Base-by-base conservation (phyloP, 2,888 invertebrate species). In the Ormyrus pomaceus region DNA sequence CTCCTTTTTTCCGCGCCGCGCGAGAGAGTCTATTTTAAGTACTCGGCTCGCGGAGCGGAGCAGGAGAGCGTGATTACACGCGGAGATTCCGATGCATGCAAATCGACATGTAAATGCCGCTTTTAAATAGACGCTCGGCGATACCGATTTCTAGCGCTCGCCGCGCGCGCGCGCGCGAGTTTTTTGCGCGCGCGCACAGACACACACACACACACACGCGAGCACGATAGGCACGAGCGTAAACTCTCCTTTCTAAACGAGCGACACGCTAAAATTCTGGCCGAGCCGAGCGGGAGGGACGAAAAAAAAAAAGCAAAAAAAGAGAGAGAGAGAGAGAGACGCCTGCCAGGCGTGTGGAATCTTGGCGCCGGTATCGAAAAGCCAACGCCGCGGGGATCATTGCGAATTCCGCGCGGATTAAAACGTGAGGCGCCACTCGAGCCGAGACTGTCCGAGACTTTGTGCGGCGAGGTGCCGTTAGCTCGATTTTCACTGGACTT, bases 61-160 rank as follows among this genome's bases (percentile, higher is more conserved):
- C 55, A 50, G 69, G 11, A 51, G 46, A 11, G 11, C 45, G n/a
- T 75, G 69, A 68, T 68, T 69, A 69, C 56, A 75, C 11, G 66
- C 59, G 59, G 68, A 46, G 48, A 48, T 48, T 71, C 66, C 59
- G 48, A 48, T 48, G 68, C 68, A 76, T 76, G 80, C 68, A 72
- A 79, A 80, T 80, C 46, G 69, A 53, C 73, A 69, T 73, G 74
- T 69, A 62, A 69, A 77, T 77, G 71, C 55, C 59, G 6, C 69
- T 76, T 62, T 70, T 70, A 70, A 77, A 76, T 75, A 75, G 75
- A 74, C 74, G 34, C 34, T 34, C 45, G 46, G 46, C 69, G 58
- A 53, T 66, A 55, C 61, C 71, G 72, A 80, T 80, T 80, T 76
- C 80, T 80, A 76, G 34, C 80, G 71, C 72, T 80, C 76, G 50